phyloP scores from a whole-genome alignment of 2,888 invertebrate species.

The Cosmia trapezina region DNA sequence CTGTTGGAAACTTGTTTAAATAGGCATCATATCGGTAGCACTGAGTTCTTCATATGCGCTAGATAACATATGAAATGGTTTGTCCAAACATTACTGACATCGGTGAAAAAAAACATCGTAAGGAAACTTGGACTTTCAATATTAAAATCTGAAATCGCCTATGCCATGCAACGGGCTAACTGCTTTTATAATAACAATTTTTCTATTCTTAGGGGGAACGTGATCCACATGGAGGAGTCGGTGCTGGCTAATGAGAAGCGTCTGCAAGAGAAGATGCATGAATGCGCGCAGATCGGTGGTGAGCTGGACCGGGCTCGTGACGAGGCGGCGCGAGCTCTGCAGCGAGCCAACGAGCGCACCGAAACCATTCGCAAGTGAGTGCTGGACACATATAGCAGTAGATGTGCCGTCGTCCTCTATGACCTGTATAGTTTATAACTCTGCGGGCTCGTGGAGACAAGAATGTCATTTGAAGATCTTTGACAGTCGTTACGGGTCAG shows the following conservation, averaged over 20 bases:
- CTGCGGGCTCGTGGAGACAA: background rate
- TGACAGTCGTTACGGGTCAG: background rate
- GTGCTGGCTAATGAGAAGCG: slow-evolving; percentile 91
- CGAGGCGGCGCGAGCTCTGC: slow-evolving; percentile 92
- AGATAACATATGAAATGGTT: background rate
- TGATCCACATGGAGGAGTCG: slow-evolving; percentile 90
- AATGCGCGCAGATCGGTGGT: slow-evolving; percentile 91
- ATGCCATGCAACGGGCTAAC: background rate
- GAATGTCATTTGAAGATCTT: background rate
- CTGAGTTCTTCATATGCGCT: background rate
- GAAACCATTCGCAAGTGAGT: slow-evolving; percentile 91
- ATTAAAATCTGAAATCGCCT: background rate
- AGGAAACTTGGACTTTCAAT: background rate
- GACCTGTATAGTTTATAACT: background rate
- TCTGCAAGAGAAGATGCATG: slow-evolving; percentile 92
- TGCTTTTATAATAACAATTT: background rate
- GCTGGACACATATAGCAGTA: background rate
- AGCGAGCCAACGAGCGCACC: slow-evolving; percentile 92
- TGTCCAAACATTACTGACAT: too few relatives aligned
- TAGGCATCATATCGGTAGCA: background rate
- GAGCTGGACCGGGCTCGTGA: slow-evolving; percentile 92
- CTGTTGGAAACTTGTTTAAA: background rate
- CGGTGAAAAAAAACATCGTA: background rate
- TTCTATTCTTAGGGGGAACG: slow-evolving; percentile 76
- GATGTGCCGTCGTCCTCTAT: background rate